These are phyloP conservation scores for Asobara japonica DNA, from an alignment of 1,140 invertebrate genomes.

Conservation along the genomic window DNA sequence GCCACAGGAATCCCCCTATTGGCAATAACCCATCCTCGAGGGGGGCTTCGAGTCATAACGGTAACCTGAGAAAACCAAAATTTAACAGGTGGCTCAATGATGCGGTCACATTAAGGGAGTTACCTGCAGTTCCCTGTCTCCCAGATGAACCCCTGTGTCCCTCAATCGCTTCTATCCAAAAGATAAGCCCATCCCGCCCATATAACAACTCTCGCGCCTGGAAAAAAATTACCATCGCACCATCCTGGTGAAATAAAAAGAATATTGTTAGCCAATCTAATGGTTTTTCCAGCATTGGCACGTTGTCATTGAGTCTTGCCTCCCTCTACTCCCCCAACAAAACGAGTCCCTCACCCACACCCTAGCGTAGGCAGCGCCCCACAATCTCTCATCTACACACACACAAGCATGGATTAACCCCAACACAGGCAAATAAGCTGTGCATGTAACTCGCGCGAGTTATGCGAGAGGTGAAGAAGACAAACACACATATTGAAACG, in stretches of 20 bases:
- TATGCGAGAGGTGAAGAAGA: conserved; percentile 29
- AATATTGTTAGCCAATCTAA: background rate
- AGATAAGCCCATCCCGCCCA: background rate
- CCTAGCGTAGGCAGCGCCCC: conserved; percentile 37
- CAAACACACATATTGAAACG: background rate
- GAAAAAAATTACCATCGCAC: background rate
- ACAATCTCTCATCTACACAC: conserved; percentile 21
- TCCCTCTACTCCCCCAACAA: background rate
- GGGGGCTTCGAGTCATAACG: background rate
- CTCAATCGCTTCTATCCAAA: no score
- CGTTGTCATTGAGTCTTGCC: conserved; percentile 6
- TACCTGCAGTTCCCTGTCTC: no score
- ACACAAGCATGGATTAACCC: background rate
- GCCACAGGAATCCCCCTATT: background rate
- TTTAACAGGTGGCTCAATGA: background rate
- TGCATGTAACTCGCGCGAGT: conserved; percentile 29
- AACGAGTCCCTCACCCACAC: conserved; percentile 34
- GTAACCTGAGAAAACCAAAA: background rate
- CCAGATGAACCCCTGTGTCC: no score
- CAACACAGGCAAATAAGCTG: background rate
- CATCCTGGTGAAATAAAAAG: no score
- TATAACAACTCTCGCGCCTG: background rate
- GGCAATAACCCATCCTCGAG: no score
- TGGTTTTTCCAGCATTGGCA: background rate
- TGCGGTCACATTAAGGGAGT: no score